These are phyloP conservation scores for Hippolais icterina DNA, from an alignment of 2,113 vertebrate genomes.

Conservation along the genomic window DNA sequence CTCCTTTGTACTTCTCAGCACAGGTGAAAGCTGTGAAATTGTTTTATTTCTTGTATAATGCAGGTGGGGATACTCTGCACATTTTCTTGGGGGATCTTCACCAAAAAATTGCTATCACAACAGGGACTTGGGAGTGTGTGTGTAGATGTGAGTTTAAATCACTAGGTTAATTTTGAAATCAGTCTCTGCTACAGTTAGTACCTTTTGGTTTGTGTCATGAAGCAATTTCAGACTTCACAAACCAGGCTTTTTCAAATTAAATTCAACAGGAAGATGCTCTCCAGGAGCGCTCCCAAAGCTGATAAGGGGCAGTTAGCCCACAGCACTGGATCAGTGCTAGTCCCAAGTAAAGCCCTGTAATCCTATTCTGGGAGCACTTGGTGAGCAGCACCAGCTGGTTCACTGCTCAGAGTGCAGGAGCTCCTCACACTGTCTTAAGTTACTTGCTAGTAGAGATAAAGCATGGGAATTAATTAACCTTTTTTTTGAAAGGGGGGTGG, in stretches of 20 bases:
- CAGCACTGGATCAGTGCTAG: not conserved
- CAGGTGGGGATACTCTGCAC: rapidly evolving
- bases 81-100: not conserved
- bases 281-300: not conserved
- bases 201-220: not conserved
- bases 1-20: not conserved
- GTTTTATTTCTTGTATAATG: not conserved
- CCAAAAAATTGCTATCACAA: not conserved
- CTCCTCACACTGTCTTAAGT: not conserved
- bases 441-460: not conserved
- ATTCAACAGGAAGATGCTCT: not conserved
- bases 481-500: not conserved
- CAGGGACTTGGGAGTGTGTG: not conserved
- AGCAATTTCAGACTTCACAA: not conserved
- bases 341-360: not conserved
- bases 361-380: not conserved
- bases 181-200: not conserved
- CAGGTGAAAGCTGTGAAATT: not conserved
- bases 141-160: not conserved
- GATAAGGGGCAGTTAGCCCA: not conserved
- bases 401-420: not conserved
- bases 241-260: not conserved
- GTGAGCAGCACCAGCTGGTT: not conserved
- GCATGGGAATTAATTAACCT: not conserved
- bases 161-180: not conserved